Evolutionary conservation across 2,113 vertebrate genomes (phyloP).

Genomic region (Galbula dea): DNA sequence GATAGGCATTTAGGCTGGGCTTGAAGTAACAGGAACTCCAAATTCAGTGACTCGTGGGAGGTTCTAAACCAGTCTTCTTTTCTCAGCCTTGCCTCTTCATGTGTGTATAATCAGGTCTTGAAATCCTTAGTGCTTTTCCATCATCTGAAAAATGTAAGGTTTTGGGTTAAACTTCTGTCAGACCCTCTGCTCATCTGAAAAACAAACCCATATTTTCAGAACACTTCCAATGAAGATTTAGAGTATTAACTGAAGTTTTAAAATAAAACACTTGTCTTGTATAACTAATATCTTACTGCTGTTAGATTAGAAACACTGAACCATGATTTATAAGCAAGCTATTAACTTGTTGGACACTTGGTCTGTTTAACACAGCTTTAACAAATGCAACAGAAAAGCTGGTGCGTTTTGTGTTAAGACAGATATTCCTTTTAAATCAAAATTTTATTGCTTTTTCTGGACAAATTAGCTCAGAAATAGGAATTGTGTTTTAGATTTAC

Average conservation of each 20-base stretch:
- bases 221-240: neutral
- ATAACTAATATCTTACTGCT: neutral
- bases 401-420: neutral
- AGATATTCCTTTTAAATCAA: neutral
- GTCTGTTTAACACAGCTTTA: neutral
- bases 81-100: slow-evolving; percentile 30
- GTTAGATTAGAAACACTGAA: neutral
- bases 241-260: neutral
- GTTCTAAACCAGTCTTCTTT: slow-evolving; percentile 32
- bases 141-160: neutral
- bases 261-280: neutral
- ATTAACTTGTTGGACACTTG: neutral
- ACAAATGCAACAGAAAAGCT: neutral
- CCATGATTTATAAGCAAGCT: neutral
- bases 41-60: slow-evolving; percentile 45
- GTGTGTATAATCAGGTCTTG: neutral
- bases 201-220: neutral
- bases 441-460: neutral
- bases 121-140: neutral
- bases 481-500: neutral
- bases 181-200: neutral
- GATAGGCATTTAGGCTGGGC: slow-evolving; percentile 4
- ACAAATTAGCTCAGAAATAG: neutral
- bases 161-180: neutral
- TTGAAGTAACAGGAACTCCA: slow-evolving; percentile 44